These are phyloP conservation scores for Diplazon laetatorius DNA, from an alignment of 2,888 invertebrate species.

Conservation along the genomic window DNA sequence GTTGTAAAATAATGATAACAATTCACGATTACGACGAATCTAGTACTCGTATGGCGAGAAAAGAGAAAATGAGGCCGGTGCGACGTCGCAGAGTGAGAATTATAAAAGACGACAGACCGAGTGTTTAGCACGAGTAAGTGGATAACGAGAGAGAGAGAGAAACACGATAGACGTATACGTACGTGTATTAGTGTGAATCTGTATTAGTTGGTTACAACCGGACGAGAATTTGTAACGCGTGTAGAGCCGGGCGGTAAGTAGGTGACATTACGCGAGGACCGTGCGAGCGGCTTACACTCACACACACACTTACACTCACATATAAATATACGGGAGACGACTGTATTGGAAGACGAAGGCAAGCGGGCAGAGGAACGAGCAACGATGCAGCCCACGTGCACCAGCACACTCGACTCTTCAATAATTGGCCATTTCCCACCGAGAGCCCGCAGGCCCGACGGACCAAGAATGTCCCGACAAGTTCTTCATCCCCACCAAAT, in stretches of 20 bases:
- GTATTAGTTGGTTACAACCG: conserved; percentile 34
- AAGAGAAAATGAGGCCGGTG: conserved; percentile 38
- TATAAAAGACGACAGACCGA: conserved; percentile 35
- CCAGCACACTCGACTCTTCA: conserved; percentile 63
- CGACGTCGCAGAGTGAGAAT: conserved; percentile 43
- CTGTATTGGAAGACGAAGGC: conserved; percentile 36
- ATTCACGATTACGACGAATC: too few species aligned
- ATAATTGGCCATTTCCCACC: conserved; percentile 72
- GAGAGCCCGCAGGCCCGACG: conserved; percentile 32
- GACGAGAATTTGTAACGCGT: conserved; percentile 59
- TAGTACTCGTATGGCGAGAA: too few species aligned
- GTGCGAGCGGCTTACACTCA: not conserved
- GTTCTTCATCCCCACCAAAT: conserved; percentile 25
- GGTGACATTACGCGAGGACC: conserved; percentile 62
- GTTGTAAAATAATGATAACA: too few species aligned
- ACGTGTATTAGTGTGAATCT: not conserved
- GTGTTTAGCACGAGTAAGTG: conserved; percentile 30
- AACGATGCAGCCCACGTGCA: conserved; percentile 67
- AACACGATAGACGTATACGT: conserved; percentile 10
- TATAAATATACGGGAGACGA: conserved; percentile 10
- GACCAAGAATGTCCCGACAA: conserved; percentile 41
- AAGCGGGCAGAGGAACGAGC: conserved; percentile 36
- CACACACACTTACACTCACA: too few species aligned
- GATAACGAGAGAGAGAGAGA: too few species aligned
- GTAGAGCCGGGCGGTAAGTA: conserved; percentile 62